Conservation (phyloP, 2,888 invertebrate genomes). For the Drosophila cognata region DNA sequence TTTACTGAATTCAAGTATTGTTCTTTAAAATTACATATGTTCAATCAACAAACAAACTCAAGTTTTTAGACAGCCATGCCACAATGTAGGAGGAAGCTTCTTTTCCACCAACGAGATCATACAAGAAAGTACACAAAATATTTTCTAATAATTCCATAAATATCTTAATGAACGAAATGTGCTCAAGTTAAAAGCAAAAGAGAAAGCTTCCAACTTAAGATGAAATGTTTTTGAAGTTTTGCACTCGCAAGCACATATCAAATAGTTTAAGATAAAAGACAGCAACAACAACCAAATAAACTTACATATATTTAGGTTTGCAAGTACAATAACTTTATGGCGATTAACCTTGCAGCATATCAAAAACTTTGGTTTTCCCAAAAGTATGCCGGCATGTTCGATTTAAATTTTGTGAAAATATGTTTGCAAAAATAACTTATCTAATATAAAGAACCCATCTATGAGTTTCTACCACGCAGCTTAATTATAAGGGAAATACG, state of each 20-base stretch:
- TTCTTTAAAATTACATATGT: background rate
- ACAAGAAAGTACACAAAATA: conserved; percentile 34
- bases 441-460: conserved; percentile 19
- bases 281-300: conserved; percentile 7
- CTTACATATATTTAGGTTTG: background rate
- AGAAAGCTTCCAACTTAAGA: conserved; percentile 43
- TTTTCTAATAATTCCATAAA: conserved; percentile 71
- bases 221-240: conserved; percentile 68
- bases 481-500: conserved; percentile 57
- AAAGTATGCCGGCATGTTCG: conserved; percentile 57
- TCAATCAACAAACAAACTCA: background rate
- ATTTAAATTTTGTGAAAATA: conserved; percentile 55
- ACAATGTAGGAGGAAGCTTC: background rate
- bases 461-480: conserved; percentile 19
- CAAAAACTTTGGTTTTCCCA: conserved; percentile 50
- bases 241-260: conserved; percentile 39
- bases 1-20: background rate
- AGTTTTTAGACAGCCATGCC: background rate
- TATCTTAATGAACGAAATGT: conserved; percentile 65
- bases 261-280: conserved; percentile 43
- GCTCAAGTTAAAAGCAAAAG: conserved; percentile 29
- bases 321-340: conserved; percentile 44
- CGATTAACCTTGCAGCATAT: conserved; percentile 59
- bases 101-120: background rate
- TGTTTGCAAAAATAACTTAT: conserved; percentile 35